phyloP scores from a whole-genome alignment of 2,888 invertebrate genomes.

The Conops quadrifasciatus region DNA sequence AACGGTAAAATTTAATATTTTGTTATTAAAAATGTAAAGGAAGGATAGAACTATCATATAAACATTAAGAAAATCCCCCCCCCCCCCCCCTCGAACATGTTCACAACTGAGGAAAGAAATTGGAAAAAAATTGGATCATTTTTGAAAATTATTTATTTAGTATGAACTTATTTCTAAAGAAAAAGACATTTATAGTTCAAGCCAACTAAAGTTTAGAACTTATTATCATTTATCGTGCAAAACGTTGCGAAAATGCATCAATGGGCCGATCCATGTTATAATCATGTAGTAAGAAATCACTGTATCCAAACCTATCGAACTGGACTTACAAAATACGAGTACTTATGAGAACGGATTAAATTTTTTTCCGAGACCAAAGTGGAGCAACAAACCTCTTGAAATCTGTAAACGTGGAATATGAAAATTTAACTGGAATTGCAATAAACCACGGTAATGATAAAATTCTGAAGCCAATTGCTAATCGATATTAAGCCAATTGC shows the following conservation, averaged over 20 bases:
- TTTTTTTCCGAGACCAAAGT: background rate
- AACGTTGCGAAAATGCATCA: conserved; percentile 10
- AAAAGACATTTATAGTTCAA: background rate
- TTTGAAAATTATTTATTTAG: background rate
- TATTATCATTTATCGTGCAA: background rate
- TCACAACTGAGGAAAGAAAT: background rate
- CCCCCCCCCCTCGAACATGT: background rate
- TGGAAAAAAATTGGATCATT: background rate
- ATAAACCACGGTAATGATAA: too few relatives aligned
- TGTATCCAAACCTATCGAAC: background rate
- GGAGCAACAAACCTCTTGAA: background rate
- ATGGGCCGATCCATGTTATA: conserved; percentile 5
- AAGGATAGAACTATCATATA: background rate
- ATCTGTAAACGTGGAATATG: background rate
- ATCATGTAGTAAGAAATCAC: conserved; percentile 2
- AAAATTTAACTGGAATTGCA: background rate
- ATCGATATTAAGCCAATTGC: too few relatives aligned
- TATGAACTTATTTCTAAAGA: background rate
- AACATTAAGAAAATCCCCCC: background rate
- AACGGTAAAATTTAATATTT: conserved; percentile 22
- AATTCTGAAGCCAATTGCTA: background rate
- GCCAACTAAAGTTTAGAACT: background rate
- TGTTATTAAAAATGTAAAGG: conserved; percentile 19
- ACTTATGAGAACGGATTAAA: background rate
- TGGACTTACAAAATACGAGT: background rate